Evolutionary conservation across 1,140 invertebrate species (phyloP).

Genomic region (Tetramorium alpestre): DNA sequence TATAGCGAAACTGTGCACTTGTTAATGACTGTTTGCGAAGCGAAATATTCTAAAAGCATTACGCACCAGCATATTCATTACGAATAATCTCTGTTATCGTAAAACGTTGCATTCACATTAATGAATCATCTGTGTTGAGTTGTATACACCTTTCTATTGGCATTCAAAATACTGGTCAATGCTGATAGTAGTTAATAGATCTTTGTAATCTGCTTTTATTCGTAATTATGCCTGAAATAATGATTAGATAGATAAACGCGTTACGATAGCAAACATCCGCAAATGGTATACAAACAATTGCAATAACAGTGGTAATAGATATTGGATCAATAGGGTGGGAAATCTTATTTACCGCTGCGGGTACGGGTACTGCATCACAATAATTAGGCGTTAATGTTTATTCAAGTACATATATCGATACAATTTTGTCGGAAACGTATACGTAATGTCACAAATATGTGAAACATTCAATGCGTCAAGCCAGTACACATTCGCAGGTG

Average conservation of each 20-base stretch:
- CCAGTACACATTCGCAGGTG: constrained; percentile 16
- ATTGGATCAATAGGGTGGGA: neutral
- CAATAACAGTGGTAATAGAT: neutral
- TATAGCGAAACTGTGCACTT: neutral
- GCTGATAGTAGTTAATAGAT: neutral
- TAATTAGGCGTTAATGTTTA: constrained; percentile 53
- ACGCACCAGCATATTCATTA: constrained; percentile 18
- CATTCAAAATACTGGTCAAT: constrained; percentile 21
- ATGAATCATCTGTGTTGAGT: constrained; percentile 1
- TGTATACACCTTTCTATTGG: constrained; percentile 1
- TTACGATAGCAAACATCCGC: neutral
- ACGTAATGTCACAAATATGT: constrained; percentile 44
- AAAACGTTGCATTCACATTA: neutral
- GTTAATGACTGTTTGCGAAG: neutral
- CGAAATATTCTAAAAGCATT: neutral
- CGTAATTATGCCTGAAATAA: neutral
- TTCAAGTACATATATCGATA: constrained; percentile 53
- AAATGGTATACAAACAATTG: neutral
- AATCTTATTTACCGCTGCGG: neutral
- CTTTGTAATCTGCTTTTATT: neutral
- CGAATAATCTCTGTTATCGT: neutral
- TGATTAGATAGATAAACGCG: neutral
- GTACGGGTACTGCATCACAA: neutral
- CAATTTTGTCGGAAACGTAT: constrained; percentile 55
- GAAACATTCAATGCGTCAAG: constrained; percentile 42